Conservation (phyloP, 2,888 invertebrate species). For the Chymomyza procnemis region DNA sequence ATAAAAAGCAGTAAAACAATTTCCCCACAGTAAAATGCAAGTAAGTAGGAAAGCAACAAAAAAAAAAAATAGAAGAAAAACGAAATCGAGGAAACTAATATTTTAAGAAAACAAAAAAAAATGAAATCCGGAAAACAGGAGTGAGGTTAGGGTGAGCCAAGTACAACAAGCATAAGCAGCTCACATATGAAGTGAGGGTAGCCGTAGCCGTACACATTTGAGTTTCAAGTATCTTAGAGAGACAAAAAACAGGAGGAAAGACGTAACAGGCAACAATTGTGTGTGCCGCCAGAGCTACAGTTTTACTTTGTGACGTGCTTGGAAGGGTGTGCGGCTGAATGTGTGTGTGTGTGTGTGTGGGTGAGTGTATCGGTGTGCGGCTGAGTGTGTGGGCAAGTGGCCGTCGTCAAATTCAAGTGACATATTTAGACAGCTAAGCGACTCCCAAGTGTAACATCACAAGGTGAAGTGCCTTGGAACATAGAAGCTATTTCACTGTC, state of each 20-base stretch:
- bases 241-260: neutral
- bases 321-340: neutral
- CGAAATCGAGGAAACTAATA: conserved; percentile 57
- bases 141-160: neutral
- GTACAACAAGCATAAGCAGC: neutral
- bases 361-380: neutral
- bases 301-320: neutral
- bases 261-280: conserved; percentile 54
- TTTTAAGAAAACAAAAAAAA: conserved; percentile 68
- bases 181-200: conserved; percentile 11
- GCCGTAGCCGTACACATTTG: conserved; percentile 22
- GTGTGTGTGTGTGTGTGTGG: conserved; percentile 6
- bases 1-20: conserved; percentile 73
- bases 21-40: conserved; percentile 43
- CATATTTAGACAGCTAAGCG: conserved; percentile 72
- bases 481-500: conserved; percentile 46
- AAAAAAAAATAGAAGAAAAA: conserved; percentile 62
- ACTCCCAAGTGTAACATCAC: conserved; percentile 57
- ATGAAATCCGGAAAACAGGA: neutral
- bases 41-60: conserved; percentile 27
- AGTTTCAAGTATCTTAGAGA: conserved; percentile 13
- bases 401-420: conserved; percentile 71
- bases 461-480: conserved; percentile 61
- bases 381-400: conserved; percentile 53
- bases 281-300: neutral